Conservation (phyloP, 1,140 invertebrate genomes). For the Drosophila nebulosa region DNA sequence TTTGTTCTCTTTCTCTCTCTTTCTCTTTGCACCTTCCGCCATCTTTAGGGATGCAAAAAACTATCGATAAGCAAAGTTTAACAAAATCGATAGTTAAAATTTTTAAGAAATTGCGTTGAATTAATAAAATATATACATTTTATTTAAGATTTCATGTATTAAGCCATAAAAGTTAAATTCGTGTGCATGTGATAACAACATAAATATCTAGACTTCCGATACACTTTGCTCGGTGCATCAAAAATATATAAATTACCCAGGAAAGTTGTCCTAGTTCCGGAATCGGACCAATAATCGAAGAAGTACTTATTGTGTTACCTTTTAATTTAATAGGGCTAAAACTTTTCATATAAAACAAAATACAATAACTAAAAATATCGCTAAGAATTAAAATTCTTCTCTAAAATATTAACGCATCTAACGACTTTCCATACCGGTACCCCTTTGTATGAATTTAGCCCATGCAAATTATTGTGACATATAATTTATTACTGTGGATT, state of each 20-base stretch:
- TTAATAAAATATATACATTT: not conserved
- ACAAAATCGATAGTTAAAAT: conserved; percentile 20
- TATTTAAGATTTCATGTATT: not conserved
- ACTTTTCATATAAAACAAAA: not conserved
- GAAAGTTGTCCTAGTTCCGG: not conserved
- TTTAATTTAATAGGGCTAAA: not conserved
- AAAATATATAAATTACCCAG: not conserved
- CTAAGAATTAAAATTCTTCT: too few species aligned
- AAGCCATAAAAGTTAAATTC: not conserved
- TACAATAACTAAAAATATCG: not conserved
- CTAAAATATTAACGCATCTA: too few species aligned
- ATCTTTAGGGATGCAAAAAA: conserved; percentile 45
- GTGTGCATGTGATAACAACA: not conserved
- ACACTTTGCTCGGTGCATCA: too few species aligned
- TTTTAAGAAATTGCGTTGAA: not conserved
- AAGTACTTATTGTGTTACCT: not conserved
- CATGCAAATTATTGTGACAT: too few species aligned
- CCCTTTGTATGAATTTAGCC: too few species aligned
- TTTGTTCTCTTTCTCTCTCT: conserved; percentile 62
- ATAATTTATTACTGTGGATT: too few species aligned
- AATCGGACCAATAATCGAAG: not conserved
- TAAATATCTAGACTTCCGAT: too few species aligned
- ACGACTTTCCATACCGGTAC: too few species aligned
- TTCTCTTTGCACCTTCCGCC: conserved; percentile 63
- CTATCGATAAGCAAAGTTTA: conserved; percentile 36